Conservation (phyloP, 2,113 vertebrate species). For the Echinops telfairi region DNA sequence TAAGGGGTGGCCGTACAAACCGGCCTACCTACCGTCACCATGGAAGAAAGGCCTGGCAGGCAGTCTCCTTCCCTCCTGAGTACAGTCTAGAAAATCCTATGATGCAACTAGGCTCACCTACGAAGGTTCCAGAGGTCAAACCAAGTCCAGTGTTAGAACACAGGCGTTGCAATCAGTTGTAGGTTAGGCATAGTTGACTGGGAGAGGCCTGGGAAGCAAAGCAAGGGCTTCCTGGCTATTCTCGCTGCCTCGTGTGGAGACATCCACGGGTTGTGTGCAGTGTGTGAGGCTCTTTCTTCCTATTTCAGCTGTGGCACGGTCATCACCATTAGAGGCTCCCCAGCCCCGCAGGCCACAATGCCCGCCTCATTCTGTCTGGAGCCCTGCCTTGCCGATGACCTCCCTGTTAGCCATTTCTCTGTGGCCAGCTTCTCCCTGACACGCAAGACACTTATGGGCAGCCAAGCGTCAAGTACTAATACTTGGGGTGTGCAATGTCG, state of each 20-base stretch:
- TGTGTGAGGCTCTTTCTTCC: neutral
- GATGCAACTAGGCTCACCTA: too few species aligned
- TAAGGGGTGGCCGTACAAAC: neutral
- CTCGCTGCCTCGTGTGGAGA: too few species aligned
- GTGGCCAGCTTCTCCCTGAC: slow-evolving; percentile 47
- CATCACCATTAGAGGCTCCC: neutral
- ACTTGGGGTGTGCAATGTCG: slow-evolving; percentile 58
- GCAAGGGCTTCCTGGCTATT: slow-evolving; percentile 3
- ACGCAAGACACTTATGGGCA: slow-evolving; percentile 41
- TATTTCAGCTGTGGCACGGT: neutral
- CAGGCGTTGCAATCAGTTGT: neutral
- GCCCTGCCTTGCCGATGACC: slow-evolving; percentile 45
- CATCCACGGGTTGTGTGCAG: neutral
- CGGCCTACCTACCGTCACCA: neutral
- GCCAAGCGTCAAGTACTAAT: slow-evolving; percentile 55
- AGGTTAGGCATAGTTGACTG: neutral
- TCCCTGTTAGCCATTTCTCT: slow-evolving; percentile 55
- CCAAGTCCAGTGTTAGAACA: too few species aligned
- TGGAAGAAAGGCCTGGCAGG: neutral
- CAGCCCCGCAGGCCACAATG: neutral
- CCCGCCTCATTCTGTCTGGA: neutral
- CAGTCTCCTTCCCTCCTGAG: neutral
- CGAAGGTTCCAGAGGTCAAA: too few species aligned
- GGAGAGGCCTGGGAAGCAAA: neutral
- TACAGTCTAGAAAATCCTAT: neutral